A percentile compares a stretch with the other conserved stretches of the same genome.
phyloP scores from a whole-genome alignment of 53 echinoderm and acorn worm genomes.

The Paracentrotus lividus region DNA sequence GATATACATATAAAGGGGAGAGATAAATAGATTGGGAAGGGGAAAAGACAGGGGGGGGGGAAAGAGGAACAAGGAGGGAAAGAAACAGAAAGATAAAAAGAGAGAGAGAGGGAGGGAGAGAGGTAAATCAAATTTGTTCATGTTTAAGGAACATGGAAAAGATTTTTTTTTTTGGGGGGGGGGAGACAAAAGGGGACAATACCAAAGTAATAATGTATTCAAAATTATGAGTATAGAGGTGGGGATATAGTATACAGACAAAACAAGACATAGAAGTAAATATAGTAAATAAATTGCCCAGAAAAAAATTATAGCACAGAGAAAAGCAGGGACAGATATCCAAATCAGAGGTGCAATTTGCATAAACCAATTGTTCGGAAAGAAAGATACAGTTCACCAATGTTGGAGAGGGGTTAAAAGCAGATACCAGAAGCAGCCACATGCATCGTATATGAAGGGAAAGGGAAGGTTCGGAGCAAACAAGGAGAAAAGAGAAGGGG shows the following conservation, averaged over 20 bases:
- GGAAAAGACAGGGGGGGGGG: neutral
- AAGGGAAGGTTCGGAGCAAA: conserved; percentile 1
- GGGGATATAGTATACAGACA: neutral
- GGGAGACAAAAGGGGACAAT: neutral
- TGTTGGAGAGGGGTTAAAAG: neutral
- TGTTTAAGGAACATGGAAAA: too few species aligned
- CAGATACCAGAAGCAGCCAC: neutral
- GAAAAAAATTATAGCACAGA: neutral
- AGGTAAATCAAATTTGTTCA: too few species aligned
- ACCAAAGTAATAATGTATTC: neutral
- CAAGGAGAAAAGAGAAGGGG: conserved; percentile 22
- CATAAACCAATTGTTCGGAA: neutral
- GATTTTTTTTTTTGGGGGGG: too few species aligned
- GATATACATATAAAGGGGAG: too few species aligned
- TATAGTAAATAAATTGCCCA: neutral
- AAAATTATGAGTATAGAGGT: neutral
- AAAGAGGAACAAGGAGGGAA: neutral
- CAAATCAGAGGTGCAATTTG: neutral
- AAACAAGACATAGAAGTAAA: neutral
- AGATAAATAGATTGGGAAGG: too few species aligned
- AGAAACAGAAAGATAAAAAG: neutral
- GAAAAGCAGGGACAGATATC: neutral
- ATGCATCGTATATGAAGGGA: neutral
- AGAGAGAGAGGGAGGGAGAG: neutral
- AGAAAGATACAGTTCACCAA: neutral